phyloP scores from a whole-genome alignment of 2,888 invertebrate genomes.

The Gortyna flavago region DNA sequence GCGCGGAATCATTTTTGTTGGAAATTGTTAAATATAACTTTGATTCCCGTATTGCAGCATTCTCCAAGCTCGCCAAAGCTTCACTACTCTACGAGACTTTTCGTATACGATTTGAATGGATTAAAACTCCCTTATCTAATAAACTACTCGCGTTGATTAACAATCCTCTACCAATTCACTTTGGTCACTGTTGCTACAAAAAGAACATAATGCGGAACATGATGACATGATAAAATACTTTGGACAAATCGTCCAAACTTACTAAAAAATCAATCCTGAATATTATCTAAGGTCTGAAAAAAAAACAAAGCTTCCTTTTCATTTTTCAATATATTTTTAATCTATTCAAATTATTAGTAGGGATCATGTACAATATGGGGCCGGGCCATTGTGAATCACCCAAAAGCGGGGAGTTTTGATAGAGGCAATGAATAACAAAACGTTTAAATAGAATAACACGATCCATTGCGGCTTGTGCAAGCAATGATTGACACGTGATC shows the following conservation, averaged over 20 bases:
- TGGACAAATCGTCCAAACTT: not conserved
- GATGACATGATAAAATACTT: not conserved
- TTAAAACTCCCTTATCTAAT: not conserved
- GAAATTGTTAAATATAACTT: not conserved
- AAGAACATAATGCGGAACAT: not conserved
- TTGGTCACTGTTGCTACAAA: not conserved
- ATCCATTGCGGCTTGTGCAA: slow-evolving; percentile 81
- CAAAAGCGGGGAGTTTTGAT: slow-evolving; percentile 80
- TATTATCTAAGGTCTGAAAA: slow-evolving; percentile 7
- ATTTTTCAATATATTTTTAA: slow-evolving; percentile 43
- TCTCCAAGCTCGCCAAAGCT: not conserved
- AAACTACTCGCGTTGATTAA: not conserved
- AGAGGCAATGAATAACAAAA: slow-evolving; percentile 87
- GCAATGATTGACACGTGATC: slow-evolving; percentile 89
- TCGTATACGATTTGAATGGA: not conserved
- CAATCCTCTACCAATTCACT: not conserved
- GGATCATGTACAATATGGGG: slow-evolving; percentile 77
- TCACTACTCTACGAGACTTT: not conserved
- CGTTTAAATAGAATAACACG: slow-evolving; percentile 87
- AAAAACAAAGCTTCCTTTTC: slow-evolving; percentile 21
- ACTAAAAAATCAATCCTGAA: slow-evolving; percentile 19
- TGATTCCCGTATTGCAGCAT: not conserved
- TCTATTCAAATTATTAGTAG: slow-evolving; percentile 71
- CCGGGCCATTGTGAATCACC: slow-evolving; percentile 77
- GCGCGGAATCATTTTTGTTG: slow-evolving; percentile 1